Evolutionary conservation across 35 echinoderm and acorn worm species (phyloP), one percentile per base, ranked within the genome.

Genomic region (Lytechinus pictus): DNA sequence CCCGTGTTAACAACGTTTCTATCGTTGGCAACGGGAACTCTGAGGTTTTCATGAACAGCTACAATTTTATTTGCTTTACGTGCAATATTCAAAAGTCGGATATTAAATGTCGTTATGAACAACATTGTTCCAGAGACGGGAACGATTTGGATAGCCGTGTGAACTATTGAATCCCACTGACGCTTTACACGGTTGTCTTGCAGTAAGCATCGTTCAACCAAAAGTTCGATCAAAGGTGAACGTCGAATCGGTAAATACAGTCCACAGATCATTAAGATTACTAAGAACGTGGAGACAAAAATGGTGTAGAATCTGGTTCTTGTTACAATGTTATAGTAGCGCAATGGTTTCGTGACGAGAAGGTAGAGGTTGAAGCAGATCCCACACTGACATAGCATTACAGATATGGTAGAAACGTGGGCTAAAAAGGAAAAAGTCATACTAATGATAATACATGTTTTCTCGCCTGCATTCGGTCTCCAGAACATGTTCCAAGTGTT

Each of bases 261-360:
- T 90, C 29, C 88, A 52, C 10, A 90, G 16, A 90, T 33, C 0
- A 54, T 14, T 13, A 90, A 4, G 24, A 33, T 54, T 21, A 28
- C 52, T 3, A 90, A 3, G 16, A 44, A 90, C 1, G 28, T 44
- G 0, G 16, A 44, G 13, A 12, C 88, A 21, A 90, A 27, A 12
- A 21, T 21, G 88, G 52, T 19, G 11, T 54, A 52, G 52, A 90
- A 90, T 90, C 88, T 4, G 13, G 28, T 54, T 44, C 52, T 52
- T 28, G 88, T 90, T 44, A 90, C 88, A 90, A 90, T 90, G 3
- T 10, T 90, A 54, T 90, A 21, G 52, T 90, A 90, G 16, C 88
- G 88, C 10, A 90, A 27, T 16, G 88, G 88, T 10, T 44, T 12
- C 28, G 29, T 90, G 28, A 90, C 88, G 52, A 90, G 88, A 29